Evolutionary conservation across 2,888 invertebrate genomes (phyloP), one percentile per base, ranked within the genome.

Genomic region (Piscicola geometra): DNA sequence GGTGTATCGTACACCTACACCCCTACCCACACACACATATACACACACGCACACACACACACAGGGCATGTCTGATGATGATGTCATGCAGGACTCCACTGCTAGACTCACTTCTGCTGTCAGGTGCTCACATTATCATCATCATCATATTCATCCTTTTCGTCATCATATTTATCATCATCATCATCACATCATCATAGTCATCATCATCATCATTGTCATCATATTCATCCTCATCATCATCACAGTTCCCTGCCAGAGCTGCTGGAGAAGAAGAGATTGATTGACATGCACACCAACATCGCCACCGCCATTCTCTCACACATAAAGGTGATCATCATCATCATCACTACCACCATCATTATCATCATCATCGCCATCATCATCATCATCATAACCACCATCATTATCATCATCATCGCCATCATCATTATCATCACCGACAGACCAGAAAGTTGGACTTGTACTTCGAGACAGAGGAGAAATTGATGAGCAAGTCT

Each of bases 261-360:
- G 83, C 88, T 99, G 35, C 89, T 99, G 86, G 98, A 98, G 86
- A 95, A 93, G 88, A 99, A 99, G 85, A 89, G 96, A 56, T 89
- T 98, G 21, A 95, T 99, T 81, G 99, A 99, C 84, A 94, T 97
- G 93, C 99, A 99, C 85, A 99, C 96, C 33, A 97, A 95, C 80
- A 92, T 99, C 79, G 99, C 99, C 1, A 99, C 98, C 50, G 86
- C 87, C 28, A 82, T 89, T 28, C 82, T 88, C 15, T 87, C 88
- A 60, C 85, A 86, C 71, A 88, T 88, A 70, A 88, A 86, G 90
- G 91, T 90, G 9, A 35, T 3, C 1, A 71, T 71, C 28, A 3
- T 68, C 32, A 12, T 68, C 35, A n/a, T 68, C 36, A 9, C 18
- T 52, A 69, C 30, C 33, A 69, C 30, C 69, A 69, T 69, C 69